Evolutionary conservation across 2,797 vertebrate species (phyloP), one percentile per base, ranked within the genome.

Genomic region (Astyanax mexicanus): DNA sequence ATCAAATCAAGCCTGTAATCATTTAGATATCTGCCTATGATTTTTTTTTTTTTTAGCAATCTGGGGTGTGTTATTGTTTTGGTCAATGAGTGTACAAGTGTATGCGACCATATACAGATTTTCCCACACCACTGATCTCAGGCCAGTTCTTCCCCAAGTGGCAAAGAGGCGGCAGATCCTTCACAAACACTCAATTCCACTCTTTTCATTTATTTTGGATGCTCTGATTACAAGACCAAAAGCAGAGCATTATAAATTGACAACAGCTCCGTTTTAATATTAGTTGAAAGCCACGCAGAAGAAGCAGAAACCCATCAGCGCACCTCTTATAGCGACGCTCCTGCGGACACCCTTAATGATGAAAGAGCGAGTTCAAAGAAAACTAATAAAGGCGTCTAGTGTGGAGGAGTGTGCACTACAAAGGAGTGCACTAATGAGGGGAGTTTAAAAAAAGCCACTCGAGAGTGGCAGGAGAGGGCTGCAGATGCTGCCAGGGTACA

Each of bases 311-410:
- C n/a, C 29, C 44, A 25, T 61, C 27, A 27, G 61, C 19, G 25
- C 27, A 8, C 21, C 49, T 69, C 19, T 52, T 62, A 68, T 68
- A 38, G 32, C 35, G 2, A 49, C 45, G 52, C 62, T 69, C 19
- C 17, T 58, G 19, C 38, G 38, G 69, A 78, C 58, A 40, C 65
- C 67, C 67, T 58, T 65, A 57, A 58, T 2, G 52, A 55, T 72
- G 60, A 70, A 69, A 77, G 77, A 71, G 42, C 25, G 3, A 23
- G 74, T 77, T 84, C 76, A 85, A 82, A 82, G 74, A 58, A 42
- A 44, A 47, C 57, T 55, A 62, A 42, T 81, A 74, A 84, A 69
- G 66, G 44, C n/a, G 44, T 57, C 44, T 67, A 72, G 40, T 44
- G 52, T 58, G 80, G 70, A 74, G 45, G 47, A 74, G 73, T 77